Evolutionary conservation across 1,140 invertebrate species (phyloP).

Genomic region (Euura saliciscinereae): DNA sequence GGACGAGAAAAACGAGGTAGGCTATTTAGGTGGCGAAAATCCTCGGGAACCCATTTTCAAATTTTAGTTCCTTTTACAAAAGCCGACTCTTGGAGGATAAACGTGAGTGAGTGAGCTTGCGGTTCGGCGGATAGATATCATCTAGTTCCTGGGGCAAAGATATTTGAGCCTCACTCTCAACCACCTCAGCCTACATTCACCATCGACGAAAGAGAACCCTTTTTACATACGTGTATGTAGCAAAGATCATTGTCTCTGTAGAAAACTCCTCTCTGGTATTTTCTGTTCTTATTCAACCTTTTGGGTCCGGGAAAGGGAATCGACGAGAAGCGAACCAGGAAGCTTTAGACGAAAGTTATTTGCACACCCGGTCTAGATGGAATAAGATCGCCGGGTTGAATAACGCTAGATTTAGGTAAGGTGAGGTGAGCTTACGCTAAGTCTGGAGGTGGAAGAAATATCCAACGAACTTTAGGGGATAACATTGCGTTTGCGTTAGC

Average conservation of each 20-base stretch:
- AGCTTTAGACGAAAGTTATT: neutral
- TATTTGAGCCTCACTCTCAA: too few species aligned
- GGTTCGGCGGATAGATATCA: neutral
- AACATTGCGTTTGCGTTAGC: conserved; percentile 5
- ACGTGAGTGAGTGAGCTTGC: neutral
- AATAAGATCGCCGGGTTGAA: neutral
- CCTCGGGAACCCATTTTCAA: neutral
- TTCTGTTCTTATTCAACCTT: neutral
- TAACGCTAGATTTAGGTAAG: neutral
- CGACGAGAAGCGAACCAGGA: too few species aligned
- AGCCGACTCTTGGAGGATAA: neutral
- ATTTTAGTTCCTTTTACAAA: neutral
- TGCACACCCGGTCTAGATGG: neutral
- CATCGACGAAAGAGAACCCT: neutral
- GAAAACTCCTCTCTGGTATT: neutral
- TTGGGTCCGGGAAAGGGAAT: too few species aligned
- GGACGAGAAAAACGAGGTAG: neutral
- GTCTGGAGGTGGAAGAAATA: neutral
- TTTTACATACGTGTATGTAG: neutral
- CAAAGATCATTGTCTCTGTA: neutral
- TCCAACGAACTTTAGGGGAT: neutral
- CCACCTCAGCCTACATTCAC: too few species aligned
- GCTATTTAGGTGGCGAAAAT: neutral
- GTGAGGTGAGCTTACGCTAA: too few species aligned
- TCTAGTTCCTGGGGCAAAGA: neutral